These are phyloP conservation scores for Dendrocincla tyrannina DNA, from an alignment of 2,797 vertebrate species.

Conservation along the genomic window DNA sequence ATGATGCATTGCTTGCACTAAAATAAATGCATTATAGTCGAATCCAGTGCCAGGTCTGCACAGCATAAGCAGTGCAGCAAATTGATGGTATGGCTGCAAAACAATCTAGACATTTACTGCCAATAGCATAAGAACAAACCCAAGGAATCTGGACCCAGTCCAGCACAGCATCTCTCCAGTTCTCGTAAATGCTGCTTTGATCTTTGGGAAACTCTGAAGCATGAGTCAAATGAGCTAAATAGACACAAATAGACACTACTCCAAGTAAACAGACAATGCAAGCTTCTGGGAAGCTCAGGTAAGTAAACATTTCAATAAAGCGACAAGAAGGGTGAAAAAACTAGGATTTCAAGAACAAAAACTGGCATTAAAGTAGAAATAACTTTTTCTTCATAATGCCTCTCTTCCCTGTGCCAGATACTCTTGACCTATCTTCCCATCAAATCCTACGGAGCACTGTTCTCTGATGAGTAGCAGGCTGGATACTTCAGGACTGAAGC, in stretches of 20 bases:
- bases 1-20: not conserved
- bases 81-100: not conserved
- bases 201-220: not conserved
- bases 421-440: not conserved
- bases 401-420: not conserved
- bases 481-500: not conserved
- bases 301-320: not conserved
- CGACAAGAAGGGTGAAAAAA: not conserved
- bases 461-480: not conserved
- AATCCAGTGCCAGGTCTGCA: not conserved
- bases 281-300: not conserved
- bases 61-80: not conserved
- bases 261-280: not conserved
- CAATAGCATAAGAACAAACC: not conserved
- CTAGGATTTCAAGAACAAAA: not conserved
- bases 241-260: not conserved
- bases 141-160: not conserved
- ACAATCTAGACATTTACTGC: not conserved
- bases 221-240: not conserved
- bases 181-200: not conserved
- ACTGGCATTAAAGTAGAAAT: not conserved
- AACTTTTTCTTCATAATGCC: not conserved
- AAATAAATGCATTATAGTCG: not conserved
- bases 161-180: not conserved
- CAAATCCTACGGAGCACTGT: not conserved